Evolutionary conservation across 2,113 vertebrate species (phyloP).

Genomic region (Urocolius indicus): DNA sequence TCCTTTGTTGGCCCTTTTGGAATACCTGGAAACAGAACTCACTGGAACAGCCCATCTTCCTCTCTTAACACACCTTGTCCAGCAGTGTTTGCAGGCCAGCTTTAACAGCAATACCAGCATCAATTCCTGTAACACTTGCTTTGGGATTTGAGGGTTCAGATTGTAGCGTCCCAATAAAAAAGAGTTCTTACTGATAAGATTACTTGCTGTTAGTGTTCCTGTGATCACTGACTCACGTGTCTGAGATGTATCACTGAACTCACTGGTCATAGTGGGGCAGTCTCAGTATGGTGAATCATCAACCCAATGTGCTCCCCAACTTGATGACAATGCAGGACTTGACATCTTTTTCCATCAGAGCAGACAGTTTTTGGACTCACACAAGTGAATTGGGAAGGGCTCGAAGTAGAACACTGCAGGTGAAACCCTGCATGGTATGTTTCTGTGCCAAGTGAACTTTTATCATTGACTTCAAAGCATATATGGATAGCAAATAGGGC

Average conservation of each 20-base stretch:
- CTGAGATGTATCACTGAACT: background rate
- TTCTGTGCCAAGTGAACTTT: background rate
- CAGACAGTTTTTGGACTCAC: background rate
- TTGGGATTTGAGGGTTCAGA: background rate
- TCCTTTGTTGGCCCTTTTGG: background rate
- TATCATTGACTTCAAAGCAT: background rate
- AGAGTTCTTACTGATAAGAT: background rate
- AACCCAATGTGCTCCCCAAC: background rate
- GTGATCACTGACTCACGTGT: background rate
- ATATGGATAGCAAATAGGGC: background rate
- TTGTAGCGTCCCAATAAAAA: background rate
- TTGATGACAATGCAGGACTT: background rate
- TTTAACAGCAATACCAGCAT: background rate
- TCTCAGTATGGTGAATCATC: rapidly evolving
- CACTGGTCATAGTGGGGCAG: background rate
- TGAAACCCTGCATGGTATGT: background rate
- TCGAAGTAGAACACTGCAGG: background rate
- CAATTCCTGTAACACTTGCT: background rate
- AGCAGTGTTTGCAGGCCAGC: rapidly evolving
- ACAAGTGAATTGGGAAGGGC: background rate
- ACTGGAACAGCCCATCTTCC: background rate
- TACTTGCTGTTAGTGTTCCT: background rate
- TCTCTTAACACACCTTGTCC: background rate
- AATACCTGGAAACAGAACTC: background rate
- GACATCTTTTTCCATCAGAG: background rate